Percentiles rank a stretch among this genome's conserved stretches.
Evolutionary conservation across 2,888 invertebrate species (phyloP).

Genomic region (Phaonia tiefii): DNA sequence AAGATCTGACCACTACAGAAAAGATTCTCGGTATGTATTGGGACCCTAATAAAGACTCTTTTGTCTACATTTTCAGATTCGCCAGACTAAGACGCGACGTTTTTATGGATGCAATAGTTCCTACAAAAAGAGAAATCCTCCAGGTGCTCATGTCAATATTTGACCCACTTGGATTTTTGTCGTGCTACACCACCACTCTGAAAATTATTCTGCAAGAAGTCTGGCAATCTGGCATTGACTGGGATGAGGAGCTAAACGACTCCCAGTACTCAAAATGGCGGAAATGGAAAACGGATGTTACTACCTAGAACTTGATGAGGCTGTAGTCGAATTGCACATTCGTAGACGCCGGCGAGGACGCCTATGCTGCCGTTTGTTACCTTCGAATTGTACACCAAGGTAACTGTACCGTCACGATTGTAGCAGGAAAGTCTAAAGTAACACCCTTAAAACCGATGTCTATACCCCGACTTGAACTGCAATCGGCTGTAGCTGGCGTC

Average conservation of each 20-base stretch:
- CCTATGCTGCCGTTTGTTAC: slow-evolving; percentile 57
- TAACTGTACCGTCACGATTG: slow-evolving; percentile 22
- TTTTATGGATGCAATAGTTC: not conserved
- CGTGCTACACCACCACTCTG: slow-evolving; percentile 58
- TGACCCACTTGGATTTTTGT: slow-evolving; percentile 59
- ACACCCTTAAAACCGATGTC: no score
- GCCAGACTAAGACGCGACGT: slow-evolving; percentile 52
- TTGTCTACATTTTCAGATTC: slow-evolving; percentile 58
- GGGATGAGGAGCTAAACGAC: no score
- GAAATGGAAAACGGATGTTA: slow-evolving; percentile 45
- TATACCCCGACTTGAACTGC: no score
- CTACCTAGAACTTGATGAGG: slow-evolving; percentile 18
- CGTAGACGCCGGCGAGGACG: slow-evolving; percentile 49
- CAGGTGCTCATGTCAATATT: slow-evolving; percentile 63
- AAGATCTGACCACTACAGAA: slow-evolving; percentile 7
- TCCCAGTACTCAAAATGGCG: slow-evolving; percentile 27
- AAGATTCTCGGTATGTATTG: slow-evolving; percentile 55
- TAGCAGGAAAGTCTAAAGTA: no score
- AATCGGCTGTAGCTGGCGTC: no score
- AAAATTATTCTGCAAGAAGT: slow-evolving; percentile 63
- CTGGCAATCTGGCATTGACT: no score
- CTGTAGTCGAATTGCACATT: slow-evolving; percentile 53
- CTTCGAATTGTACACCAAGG: slow-evolving; percentile 27
- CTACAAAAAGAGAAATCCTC: slow-evolving; percentile 54
- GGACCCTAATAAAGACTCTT: slow-evolving; percentile 57